A percentile compares a stretch with the other conserved stretches of the same genome.
These are phyloP conservation scores for Phenganax stokvisi DNA, from an alignment of 92 coral and sea anemone species.

Conservation along the genomic window DNA sequence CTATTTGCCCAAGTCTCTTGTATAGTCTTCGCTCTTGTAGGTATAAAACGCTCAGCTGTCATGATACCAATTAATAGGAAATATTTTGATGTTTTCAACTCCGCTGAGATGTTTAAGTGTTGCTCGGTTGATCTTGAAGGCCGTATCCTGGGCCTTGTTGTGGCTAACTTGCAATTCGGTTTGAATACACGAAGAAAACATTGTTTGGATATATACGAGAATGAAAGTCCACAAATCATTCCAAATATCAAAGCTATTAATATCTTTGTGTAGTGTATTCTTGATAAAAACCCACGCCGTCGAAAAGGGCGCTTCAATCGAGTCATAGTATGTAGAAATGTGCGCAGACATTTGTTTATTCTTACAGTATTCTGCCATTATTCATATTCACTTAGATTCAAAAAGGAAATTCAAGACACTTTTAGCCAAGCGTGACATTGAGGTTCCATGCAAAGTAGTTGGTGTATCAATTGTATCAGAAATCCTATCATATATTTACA, in stretches of 20 bases:
- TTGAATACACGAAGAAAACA: not conserved
- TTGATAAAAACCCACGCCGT: not conserved
- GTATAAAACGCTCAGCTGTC: slow-evolving; percentile 82
- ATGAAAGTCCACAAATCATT: not conserved
- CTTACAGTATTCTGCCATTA: not conserved
- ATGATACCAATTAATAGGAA: slow-evolving; percentile 74
- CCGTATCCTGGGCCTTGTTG: not conserved
- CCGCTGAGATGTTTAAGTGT: slow-evolving; percentile 13
- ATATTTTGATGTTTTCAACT: not conserved
- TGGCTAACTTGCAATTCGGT: no score
- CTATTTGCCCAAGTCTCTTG: slow-evolving; percentile 79
- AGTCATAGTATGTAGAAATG: slow-evolving; percentile 10
- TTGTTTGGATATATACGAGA: not conserved
- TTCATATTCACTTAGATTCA: slow-evolving; percentile 19
- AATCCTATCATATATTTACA: no score
- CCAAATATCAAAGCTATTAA: slow-evolving; percentile 20
- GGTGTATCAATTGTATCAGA: no score
- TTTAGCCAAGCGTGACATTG: slow-evolving; percentile 5
- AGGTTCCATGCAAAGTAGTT: not conserved
- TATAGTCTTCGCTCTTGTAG: slow-evolving; percentile 85
- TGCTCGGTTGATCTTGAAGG: not conserved
- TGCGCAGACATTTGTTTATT: slow-evolving; percentile 6
- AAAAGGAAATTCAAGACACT: not conserved
- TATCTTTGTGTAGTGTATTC: not conserved
- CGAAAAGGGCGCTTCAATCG: slow-evolving; percentile 29